Conservation (phyloP, 2,797 vertebrate genomes). For the Pseudotriccus pelzelni region DNA sequence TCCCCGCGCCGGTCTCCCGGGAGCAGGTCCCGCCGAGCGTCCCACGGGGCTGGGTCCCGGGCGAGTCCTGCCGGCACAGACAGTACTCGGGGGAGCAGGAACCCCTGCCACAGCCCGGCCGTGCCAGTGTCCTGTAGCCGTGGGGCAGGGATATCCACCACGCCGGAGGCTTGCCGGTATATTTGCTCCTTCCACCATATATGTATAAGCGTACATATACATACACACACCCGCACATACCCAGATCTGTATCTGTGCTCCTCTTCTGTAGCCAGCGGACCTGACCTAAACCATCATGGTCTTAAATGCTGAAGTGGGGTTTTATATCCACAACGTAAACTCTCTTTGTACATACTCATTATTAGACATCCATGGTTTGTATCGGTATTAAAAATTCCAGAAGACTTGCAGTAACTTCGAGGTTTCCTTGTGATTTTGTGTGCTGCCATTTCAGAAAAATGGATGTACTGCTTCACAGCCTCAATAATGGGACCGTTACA, state of each 20-base stretch:
- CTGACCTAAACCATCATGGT: neutral
- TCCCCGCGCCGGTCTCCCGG: neutral
- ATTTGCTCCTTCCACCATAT: fast-evolving
- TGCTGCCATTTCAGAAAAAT: neutral
- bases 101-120: neutral
- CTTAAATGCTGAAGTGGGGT: neutral
- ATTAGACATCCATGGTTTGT: neutral
- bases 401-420: neutral
- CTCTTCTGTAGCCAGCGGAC: neutral
- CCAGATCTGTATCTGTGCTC: fast-evolving
- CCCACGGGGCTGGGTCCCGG: neutral
- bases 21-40: too few relatives aligned
- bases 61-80: neutral
- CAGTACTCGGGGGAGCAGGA: neutral
- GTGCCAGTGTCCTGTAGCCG: neutral
- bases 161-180: neutral
- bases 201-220: neutral
- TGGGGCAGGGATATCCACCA: neutral
- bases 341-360: neutral
- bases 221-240: neutral
- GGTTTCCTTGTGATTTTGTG: neutral
- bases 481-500: neutral
- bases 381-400: neutral
- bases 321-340: neutral
- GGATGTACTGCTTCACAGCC: neutral